phyloP scores from a whole-genome alignment of 2,113 vertebrate species.

The Rhynchopsitta pachyrhyncha region DNA sequence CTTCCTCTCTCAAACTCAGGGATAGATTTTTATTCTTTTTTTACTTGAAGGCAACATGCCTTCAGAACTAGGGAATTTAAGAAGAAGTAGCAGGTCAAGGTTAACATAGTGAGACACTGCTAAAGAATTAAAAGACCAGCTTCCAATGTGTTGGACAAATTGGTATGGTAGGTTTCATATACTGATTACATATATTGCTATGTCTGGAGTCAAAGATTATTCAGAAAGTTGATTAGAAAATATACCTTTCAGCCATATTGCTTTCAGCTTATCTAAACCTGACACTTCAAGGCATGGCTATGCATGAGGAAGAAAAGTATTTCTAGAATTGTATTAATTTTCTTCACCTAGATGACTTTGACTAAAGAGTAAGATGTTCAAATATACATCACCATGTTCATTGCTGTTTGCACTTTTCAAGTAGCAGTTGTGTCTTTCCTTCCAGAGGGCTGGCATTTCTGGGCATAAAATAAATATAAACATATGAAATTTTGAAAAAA shows the following conservation, averaged over 20 bases:
- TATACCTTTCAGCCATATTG: conserved; percentile 48
- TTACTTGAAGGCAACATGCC: background rate
- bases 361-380: conserved; percentile 10
- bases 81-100: background rate
- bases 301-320: background rate
- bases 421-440: background rate
- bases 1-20: background rate
- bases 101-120: conserved; percentile 10
- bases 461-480: background rate
- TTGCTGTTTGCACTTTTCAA: background rate
- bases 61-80: background rate
- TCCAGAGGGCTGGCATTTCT: background rate
- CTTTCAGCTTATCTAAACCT: conserved; percentile 58
- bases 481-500: background rate
- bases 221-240: conserved; percentile 62
- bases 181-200: conserved; percentile 40
- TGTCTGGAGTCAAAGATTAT: conserved; percentile 56
- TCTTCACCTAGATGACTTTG: conserved; percentile 25
- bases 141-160: conserved; percentile 27
- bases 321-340: conserved; percentile 47
- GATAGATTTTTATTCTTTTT: background rate
- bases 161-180: conserved; percentile 31
- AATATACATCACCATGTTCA: background rate
- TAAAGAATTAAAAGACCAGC: conserved; percentile 39
- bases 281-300: background rate